Percentiles rank a stretch among this genome's conserved stretches.
Evolutionary conservation across 2,888 invertebrate species (phyloP).

Genomic region (Germaria angustata): DNA sequence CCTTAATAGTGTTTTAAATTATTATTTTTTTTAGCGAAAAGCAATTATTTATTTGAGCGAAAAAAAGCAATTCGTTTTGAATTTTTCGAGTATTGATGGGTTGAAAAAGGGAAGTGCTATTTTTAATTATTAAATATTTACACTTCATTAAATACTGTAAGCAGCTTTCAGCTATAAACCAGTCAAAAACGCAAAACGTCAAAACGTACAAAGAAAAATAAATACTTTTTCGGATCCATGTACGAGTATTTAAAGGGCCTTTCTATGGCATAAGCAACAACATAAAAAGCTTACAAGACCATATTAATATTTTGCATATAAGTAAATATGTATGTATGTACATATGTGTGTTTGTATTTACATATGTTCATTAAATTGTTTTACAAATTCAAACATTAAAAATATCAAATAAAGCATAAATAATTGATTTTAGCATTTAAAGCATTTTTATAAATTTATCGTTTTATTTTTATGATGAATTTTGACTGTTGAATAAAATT

Average conservation of each 20-base stretch:
- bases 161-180: constrained; percentile 22
- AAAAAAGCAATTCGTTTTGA: background rate
- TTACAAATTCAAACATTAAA: constrained; percentile 1
- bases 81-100: constrained; percentile 4
- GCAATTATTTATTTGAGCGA: background rate
- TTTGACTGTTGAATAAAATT: constrained; percentile 4
- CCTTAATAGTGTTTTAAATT: too few species aligned
- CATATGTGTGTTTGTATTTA: too few species aligned
- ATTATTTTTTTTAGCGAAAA: too few species aligned
- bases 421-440: constrained; percentile 46
- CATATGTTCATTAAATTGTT: constrained; percentile 1
- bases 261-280: background rate
- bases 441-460: background rate
- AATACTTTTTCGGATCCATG: background rate
- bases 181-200: background rate
- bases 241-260: constrained; percentile 5
- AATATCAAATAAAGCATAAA: constrained; percentile 56
- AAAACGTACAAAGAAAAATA: background rate
- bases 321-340: too few species aligned
- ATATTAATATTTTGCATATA: too few species aligned
- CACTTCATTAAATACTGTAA: constrained; percentile 33
- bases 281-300: background rate
- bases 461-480: constrained; percentile 11
- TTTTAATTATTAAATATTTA: constrained; percentile 46
- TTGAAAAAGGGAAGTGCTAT: constrained; percentile 29